These are phyloP conservation scores for Calypte anna DNA, from an alignment of 2,113 vertebrate genomes.

Conservation along the genomic window DNA sequence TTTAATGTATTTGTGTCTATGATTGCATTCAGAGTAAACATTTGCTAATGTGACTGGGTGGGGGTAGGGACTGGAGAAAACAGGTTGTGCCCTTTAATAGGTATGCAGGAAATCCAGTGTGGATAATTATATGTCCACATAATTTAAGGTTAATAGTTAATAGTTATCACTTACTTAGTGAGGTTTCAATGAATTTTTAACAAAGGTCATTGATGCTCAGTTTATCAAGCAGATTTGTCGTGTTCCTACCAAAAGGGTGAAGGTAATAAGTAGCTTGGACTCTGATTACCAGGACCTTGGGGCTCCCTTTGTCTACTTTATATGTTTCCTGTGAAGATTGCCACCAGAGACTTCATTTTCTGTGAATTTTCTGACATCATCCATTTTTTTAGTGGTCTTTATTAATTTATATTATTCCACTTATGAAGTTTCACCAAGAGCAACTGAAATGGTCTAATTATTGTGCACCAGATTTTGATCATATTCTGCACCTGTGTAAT, in stretches of 20 bases:
- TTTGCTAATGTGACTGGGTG: neutral
- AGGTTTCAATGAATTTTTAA: conserved; percentile 45
- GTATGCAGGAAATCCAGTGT: neutral
- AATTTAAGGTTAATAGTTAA: conserved; percentile 30
- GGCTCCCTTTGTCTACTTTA: neutral
- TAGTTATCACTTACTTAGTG: neutral
- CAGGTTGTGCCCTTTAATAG: neutral
- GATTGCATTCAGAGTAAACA: neutral
- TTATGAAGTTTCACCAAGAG: conserved; percentile 9
- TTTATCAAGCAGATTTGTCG: neutral
- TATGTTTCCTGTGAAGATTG: neutral
- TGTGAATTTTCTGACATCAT: neutral
- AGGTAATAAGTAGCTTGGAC: neutral
- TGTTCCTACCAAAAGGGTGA: neutral
- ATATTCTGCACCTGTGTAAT: neutral
- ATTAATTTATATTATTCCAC: conserved; percentile 20
- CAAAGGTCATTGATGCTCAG: neutral
- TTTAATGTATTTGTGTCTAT: neutral
- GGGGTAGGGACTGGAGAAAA: rapidly evolving
- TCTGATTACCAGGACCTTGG: neutral
- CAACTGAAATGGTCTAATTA: conserved; percentile 37
- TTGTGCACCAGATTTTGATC: conserved; percentile 31
- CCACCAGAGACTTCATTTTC: neutral
- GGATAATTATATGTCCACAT: conserved; percentile 2
- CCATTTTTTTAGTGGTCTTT: neutral